Evolutionary conservation across 2,888 invertebrate species (phyloP).

Genomic region (Ormia ochracea): DNA sequence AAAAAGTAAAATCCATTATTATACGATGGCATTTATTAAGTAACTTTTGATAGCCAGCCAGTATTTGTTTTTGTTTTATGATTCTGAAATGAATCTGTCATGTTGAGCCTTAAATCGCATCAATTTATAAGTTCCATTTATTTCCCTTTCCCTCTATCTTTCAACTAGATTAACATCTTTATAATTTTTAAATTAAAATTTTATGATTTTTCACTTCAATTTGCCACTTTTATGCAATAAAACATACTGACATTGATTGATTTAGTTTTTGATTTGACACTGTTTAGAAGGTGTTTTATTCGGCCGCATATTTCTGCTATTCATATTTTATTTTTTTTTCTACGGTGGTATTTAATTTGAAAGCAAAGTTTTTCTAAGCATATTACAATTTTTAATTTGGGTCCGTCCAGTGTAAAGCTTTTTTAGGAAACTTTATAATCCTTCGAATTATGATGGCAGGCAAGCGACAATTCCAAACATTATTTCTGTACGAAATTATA

Average conservation of each 20-base stretch:
- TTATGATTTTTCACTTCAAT: background rate
- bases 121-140: background rate
- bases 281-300: background rate
- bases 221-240: conserved; percentile 35
- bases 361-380: too few relatives aligned
- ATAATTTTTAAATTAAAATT: conserved; percentile 2
- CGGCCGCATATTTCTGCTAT: background rate
- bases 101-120: conserved; percentile 33
- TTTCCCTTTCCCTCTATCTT: background rate
- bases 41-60: too few relatives aligned
- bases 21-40: too few relatives aligned
- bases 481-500: too few relatives aligned
- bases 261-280: conserved; percentile 31
- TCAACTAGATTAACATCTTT: conserved; percentile 20
- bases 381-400: too few relatives aligned
- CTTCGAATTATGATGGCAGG: too few relatives aligned
- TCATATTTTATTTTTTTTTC: background rate
- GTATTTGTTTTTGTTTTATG: too few relatives aligned
- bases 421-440: too few relatives aligned
- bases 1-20: too few relatives aligned
- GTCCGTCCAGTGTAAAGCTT: too few relatives aligned
- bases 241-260: conserved; percentile 60
- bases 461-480: too few relatives aligned
- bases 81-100: background rate
- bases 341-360: too few relatives aligned